phyloP scores from a whole-genome alignment of 2,113 vertebrate genomes.

The Phrynosoma platyrhinos region DNA sequence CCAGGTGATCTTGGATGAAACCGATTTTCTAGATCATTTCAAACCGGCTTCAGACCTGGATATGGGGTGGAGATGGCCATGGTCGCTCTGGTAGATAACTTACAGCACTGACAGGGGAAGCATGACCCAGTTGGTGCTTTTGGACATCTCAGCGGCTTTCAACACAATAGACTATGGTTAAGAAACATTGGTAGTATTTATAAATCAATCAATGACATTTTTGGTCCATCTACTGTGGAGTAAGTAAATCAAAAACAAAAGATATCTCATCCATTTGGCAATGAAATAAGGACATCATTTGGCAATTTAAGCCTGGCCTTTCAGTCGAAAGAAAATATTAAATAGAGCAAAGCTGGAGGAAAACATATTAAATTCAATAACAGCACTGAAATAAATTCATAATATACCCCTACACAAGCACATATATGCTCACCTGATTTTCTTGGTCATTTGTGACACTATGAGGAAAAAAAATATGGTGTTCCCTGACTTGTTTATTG shows the following conservation, averaged over 20 bases:
- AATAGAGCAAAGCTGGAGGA: background rate
- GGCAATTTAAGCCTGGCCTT: background rate
- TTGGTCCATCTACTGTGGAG: background rate
- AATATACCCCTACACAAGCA: too few species aligned
- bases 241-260: constrained; percentile 1
- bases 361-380: background rate
- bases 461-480: background rate
- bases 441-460: background rate
- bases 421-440: background rate
- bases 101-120: too few species aligned
- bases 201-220: constrained; percentile 21
- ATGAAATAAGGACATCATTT: constrained; percentile 21
- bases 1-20: too few species aligned
- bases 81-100: too few species aligned
- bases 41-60: too few species aligned
- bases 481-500: background rate
- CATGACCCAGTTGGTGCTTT: too few species aligned
- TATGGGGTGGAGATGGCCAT: too few species aligned
- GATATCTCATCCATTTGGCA: background rate
- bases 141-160: too few species aligned
- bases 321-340: background rate
- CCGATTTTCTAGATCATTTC: too few species aligned
- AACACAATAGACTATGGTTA: background rate
- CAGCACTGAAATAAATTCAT: background rate
- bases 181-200: background rate